Percentiles rank a stretch among this genome's conserved stretches.
Conservation (phyloP, 2,888 invertebrate genomes). For the Stenolophus ochropezus region DNA sequence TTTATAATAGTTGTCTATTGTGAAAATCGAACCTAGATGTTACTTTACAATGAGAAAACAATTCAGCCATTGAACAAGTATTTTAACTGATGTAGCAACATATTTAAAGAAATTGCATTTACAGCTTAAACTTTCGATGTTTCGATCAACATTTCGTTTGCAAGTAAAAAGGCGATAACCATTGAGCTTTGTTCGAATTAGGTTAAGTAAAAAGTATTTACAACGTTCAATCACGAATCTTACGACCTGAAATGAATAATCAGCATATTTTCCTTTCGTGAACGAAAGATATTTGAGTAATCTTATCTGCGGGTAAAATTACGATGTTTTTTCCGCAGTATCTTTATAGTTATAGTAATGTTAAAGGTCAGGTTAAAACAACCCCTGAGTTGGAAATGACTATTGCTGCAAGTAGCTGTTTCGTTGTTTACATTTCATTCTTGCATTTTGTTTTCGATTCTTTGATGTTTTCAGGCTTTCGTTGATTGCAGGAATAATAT, state of each 20-base stretch:
- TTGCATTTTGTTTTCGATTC: background rate
- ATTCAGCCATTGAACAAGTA: no score
- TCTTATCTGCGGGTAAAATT: background rate
- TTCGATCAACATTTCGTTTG: no score
- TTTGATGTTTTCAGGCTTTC: background rate
- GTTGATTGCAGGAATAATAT: background rate
- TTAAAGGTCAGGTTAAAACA: background rate
- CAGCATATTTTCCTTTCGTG: background rate
- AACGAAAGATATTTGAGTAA: background rate
- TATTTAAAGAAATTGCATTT: no score
- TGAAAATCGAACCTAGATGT: no score
- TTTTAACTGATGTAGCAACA: no score
- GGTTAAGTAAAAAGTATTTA: no score
- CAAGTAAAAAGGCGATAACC: no score
- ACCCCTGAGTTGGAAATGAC: background rate
- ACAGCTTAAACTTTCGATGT: no score
- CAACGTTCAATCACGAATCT: background rate
- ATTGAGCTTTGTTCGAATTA: no score
- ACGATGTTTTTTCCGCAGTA: background rate
- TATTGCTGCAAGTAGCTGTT: background rate
- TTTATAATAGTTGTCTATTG: no score
- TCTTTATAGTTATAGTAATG: background rate
- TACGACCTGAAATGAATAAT: background rate
- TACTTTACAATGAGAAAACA: no score
- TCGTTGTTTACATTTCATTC: background rate